Evolutionary conservation across 2,888 invertebrate genomes (phyloP).

Genomic region (Eremobia ochroleuca): DNA sequence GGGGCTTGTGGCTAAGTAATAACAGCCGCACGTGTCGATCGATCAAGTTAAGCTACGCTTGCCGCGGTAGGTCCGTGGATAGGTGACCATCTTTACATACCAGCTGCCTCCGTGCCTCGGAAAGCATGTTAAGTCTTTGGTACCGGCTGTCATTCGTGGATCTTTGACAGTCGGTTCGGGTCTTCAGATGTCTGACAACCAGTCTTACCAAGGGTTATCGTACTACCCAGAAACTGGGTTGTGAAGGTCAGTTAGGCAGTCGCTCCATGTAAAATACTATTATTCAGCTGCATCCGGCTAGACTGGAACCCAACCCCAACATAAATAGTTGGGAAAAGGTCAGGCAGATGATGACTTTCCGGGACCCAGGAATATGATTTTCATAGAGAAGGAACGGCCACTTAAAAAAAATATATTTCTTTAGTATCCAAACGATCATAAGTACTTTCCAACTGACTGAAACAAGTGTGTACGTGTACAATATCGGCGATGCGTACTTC

Average conservation of each 20-base stretch:
- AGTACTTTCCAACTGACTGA: slow-evolving; percentile 24
- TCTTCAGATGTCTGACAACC: not conserved
- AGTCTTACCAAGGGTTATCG: too few relatives aligned
- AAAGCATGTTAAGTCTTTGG: not conserved
- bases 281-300: too few relatives aligned
- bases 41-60: not conserved
- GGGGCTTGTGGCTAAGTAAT: not conserved
- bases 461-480: slow-evolving; percentile 30
- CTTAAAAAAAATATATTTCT: not conserved
- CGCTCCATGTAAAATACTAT: too few relatives aligned
- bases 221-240: too few relatives aligned
- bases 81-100: too few relatives aligned
- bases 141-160: not conserved
- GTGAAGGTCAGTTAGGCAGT: too few relatives aligned
- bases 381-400: not conserved
- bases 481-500: slow-evolving; percentile 32
- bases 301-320: too few relatives aligned
- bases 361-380: not conserved
- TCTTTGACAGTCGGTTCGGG: too few relatives aligned
- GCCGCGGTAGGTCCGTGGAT: too few relatives aligned
- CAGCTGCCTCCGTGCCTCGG: too few relatives aligned
- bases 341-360: not conserved
- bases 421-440: not conserved
- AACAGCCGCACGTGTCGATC: not conserved
- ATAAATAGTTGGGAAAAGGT: too few relatives aligned